These are phyloP conservation scores for Atherinomorus stipes DNA, from an alignment of 2,113 vertebrate species.

Conservation along the genomic window DNA sequence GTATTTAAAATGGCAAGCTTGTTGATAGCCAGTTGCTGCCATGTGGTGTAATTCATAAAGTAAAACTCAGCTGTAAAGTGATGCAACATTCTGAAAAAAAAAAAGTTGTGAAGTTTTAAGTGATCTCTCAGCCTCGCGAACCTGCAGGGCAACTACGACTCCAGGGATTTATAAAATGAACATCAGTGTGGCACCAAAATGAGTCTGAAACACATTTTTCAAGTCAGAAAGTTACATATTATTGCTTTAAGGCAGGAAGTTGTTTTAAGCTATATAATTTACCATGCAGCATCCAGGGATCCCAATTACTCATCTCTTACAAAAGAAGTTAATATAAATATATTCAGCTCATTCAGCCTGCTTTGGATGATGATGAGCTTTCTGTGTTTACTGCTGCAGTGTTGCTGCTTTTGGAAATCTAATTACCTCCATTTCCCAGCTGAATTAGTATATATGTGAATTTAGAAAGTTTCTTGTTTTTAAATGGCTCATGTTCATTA, in stretches of 20 bases:
- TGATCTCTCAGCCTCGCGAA: too few species aligned
- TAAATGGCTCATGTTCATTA: neutral
- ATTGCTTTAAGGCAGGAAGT: neutral
- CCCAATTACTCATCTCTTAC: neutral
- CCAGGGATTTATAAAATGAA: too few species aligned
- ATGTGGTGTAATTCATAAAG: too few species aligned
- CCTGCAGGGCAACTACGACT: too few species aligned
- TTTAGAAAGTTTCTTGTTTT: neutral
- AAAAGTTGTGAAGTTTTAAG: too few species aligned
- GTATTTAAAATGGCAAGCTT: too few species aligned
- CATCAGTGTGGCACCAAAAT: too few species aligned
- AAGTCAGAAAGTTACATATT: too few species aligned
- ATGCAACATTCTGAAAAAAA: too few species aligned
- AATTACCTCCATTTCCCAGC: neutral
- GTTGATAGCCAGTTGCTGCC: too few species aligned
- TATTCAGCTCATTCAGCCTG: neutral
- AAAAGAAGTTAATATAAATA: constrained; percentile 1
- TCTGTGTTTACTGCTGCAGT: neutral
- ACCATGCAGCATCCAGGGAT: neutral
- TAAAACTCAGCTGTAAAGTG: too few species aligned
- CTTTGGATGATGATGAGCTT: neutral
- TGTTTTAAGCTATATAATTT: neutral
- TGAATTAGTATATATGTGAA: neutral
- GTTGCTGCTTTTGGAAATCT: neutral
- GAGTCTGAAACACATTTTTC: too few species aligned